Base-by-base conservation (phyloP, 2,113 vertebrate species). In the Otis tarda region DNA sequence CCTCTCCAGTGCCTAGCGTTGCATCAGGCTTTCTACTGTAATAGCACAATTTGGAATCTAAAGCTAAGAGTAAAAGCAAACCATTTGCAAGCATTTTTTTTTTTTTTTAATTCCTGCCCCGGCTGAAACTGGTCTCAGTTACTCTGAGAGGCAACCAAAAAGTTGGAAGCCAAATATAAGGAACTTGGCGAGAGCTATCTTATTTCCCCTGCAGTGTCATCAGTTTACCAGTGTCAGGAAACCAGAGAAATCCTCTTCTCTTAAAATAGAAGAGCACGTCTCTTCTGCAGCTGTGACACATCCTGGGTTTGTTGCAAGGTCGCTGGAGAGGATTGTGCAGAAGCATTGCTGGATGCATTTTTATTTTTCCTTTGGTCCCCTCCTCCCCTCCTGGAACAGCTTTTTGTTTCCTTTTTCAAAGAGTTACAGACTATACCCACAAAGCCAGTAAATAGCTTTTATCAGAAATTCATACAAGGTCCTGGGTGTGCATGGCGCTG, bases 401-500 rank as follows among this genome's bases (percentile, higher is more conserved):
- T 59, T 45, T 55, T 52, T 23, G 15, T 59, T 89, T 41, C 12
- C 6, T 37, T 20, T 20, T 61, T 31, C 30, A 16, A 24, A 60
- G 60, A 64, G 76, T 23, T 35, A 4, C n/a, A 33, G 35, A 57
- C 41, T 24, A 33, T 49, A 12, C 47, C 43, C 31, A 7, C 33
- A 10, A 50, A 83, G 49, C 7, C 35, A 53, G 57, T 18, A 56
- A 49, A 49, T 7, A 28, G 59, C 65, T 86, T 49, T 25, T 33
- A 3, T 25, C 65, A 39, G 82, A 20, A 16, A 4, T 5, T 13
- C 0, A 0, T 30, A 14, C 0, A 0, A 56, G 22, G 39, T 69
- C 21, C 16, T 37, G 47, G 23, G 24, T 11, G 70, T 25, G 24
- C 14, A 0, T 4, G 71, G 61, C 41, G 14, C 14, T 15, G 41